Conservation (phyloP, 2,113 vertebrate species). For the Peromyscus polionotus region DNA sequence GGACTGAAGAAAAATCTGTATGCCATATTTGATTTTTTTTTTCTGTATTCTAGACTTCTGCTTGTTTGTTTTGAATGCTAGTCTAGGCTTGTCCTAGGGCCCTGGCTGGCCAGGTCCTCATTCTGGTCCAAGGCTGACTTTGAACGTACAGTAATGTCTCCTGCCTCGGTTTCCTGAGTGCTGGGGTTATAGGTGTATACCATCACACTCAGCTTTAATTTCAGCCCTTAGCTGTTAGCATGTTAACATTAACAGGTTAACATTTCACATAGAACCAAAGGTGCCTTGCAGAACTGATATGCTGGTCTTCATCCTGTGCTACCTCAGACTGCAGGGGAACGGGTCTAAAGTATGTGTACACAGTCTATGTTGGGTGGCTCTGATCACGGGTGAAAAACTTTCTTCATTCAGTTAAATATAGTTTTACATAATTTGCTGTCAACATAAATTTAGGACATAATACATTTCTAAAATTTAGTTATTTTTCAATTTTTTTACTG, state of each 20-base stretch:
- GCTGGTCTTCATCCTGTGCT: slow-evolving; percentile 15
- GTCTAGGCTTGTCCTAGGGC: neutral
- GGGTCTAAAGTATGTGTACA: neutral
- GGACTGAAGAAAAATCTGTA: neutral
- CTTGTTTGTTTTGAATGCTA: neutral
- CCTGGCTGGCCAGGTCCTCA: neutral
- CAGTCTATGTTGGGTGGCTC: neutral
- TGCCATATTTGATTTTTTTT: neutral
- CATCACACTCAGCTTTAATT: neutral
- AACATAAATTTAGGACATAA: slow-evolving; percentile 50
- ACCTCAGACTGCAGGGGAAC: slow-evolving; percentile 17
- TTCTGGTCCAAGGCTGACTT: neutral
- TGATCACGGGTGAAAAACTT: neutral
- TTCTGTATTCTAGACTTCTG: slow-evolving; percentile 19
- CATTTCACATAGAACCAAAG: slow-evolving; percentile 1
- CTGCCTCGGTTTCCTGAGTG: neutral
- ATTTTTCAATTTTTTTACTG: neutral
- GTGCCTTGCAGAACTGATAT: slow-evolving; percentile 62
- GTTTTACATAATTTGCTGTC: slow-evolving; percentile 46
- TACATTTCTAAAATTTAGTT: slow-evolving; percentile 19
- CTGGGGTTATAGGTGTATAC: neutral
- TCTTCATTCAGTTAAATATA: slow-evolving; percentile 1
- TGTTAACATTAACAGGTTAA: neutral
- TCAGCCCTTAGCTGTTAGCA: neutral
- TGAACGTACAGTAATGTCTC: neutral